Base-by-base conservation (phyloP, 2,888 invertebrate genomes). In the Hemistola chrysoprasaria region DNA sequence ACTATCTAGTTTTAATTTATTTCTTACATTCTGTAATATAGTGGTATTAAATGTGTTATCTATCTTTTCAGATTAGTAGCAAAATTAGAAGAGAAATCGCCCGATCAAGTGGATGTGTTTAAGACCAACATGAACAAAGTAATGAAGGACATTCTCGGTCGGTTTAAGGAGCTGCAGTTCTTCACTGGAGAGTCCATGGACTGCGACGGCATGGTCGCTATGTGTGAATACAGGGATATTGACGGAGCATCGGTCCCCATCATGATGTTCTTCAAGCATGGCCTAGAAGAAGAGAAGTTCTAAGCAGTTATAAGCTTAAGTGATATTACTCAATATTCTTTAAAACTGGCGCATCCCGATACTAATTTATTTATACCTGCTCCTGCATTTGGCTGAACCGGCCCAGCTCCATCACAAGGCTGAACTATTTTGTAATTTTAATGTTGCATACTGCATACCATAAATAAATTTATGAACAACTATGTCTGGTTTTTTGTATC, bases 181-280 rank as follows among this genome's bases (percentile, higher is more conserved):
- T 98, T 95, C 89, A 93, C 93, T 52, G 97, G 98, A 11, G 97
- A 97, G 88, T 95, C 95, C 7, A 96, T 96, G 96, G 97, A 97
- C 68, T 93, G 95, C 50, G 98, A 98, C 57, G 98, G 97, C 57
- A 94, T 97, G 93, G 95, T 98, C n/a, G 97, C 94, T 47, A 91
- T 98, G 76, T 92, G 96, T 86, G 98, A 98, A 80, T 98, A 98
- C 85, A 93, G 97, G 76, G 97, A 97, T 48, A 93, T 96, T 45
- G 92, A 96, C 60, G 96, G 95, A 33, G 91, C 92, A 2, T 93
- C 93, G 56, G 91, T 94, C 34, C 98, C 98, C 33, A 93, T 97
- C 60, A 90, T 98, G 78, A 96, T 98, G 95, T 97, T 97, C 89
- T 97, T 97, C 90, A 98, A 98, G 87, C 98, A 98, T 66, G 98